Percentiles rank a stretch among this genome's conserved stretches.
Evolutionary conservation across 1,140 invertebrate genomes (phyloP).

Genomic region (Eubasilissa regina): DNA sequence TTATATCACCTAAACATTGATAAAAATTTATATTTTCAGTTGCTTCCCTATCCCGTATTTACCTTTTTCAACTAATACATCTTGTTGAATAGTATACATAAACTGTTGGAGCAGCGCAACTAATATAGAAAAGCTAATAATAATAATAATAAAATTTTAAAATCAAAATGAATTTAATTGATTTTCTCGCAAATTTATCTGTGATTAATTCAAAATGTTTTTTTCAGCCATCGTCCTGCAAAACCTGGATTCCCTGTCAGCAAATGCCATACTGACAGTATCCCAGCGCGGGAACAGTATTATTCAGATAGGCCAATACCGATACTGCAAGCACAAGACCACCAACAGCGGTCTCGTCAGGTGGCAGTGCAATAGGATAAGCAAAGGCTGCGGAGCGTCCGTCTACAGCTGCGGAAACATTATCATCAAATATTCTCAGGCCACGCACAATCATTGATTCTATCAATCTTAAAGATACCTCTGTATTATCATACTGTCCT

Average conservation of each 20-base stretch:
- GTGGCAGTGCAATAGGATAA: conserved; percentile 47
- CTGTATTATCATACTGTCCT: too few species aligned
- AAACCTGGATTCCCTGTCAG: neutral
- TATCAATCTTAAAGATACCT: too few species aligned
- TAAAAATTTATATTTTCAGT: too few species aligned
- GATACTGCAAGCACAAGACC: conserved; percentile 42
- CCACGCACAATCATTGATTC: conserved; percentile 21
- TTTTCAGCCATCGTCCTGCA: conserved; percentile 26
- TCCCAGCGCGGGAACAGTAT: conserved; percentile 23
- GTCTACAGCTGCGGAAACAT: conserved; percentile 24
- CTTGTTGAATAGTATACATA: too few species aligned
- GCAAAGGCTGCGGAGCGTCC: conserved; percentile 33
- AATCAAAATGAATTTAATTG: too few species aligned
- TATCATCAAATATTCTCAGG: conserved; percentile 27
- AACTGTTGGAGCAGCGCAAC: too few species aligned
- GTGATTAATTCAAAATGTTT: neutral
- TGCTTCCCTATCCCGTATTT: too few species aligned
- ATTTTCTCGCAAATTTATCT: too few species aligned
- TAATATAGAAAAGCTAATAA: too few species aligned
- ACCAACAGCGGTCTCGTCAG: conserved; percentile 38
- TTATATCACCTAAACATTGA: too few species aligned
- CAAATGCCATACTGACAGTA: conserved; percentile 6
- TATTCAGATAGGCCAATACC: conserved; percentile 37
- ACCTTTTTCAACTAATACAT: too few species aligned
- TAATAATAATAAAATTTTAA: too few species aligned